phyloP scores from a whole-genome alignment of 2,888 invertebrate genomes.

The Acanthosoma haemorrhoidale region DNA sequence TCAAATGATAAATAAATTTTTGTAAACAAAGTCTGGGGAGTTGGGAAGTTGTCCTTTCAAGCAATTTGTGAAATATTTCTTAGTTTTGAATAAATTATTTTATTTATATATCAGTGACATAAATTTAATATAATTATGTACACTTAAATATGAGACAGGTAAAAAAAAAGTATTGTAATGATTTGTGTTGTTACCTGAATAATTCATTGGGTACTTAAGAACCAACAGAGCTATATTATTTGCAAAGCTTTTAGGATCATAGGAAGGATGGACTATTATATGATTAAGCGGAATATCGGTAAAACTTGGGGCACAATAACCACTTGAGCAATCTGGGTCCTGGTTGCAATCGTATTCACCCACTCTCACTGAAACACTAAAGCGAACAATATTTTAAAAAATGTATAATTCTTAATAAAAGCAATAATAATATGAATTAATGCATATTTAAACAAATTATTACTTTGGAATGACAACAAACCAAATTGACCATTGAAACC shows the following conservation, averaged over 20 bases:
- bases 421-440: too few species aligned
- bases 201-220: constrained; percentile 62
- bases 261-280: constrained; percentile 71
- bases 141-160: too few species aligned
- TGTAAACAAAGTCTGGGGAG: too few species aligned
- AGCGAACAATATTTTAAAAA: not conserved
- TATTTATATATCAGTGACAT: not conserved
- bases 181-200: constrained; percentile 47
- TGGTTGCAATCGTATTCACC: constrained; percentile 69
- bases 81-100: not conserved
- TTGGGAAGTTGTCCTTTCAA: too few species aligned
- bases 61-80: too few species aligned
- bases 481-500: too few species aligned
- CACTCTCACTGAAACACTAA: constrained; percentile 65
- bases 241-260: constrained; percentile 51
- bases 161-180: too few species aligned
- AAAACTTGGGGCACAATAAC: constrained; percentile 67
- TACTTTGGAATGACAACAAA: too few species aligned
- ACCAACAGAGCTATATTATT: constrained; percentile 72
- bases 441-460: too few species aligned
- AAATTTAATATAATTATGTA: too few species aligned
- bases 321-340: constrained; percentile 68
- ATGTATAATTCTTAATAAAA: too few species aligned
- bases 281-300: constrained; percentile 67
- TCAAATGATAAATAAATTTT: too few species aligned